These are phyloP conservation scores for Perizoma affinitatum DNA, from an alignment of 2,888 invertebrate genomes.

Conservation along the genomic window DNA sequence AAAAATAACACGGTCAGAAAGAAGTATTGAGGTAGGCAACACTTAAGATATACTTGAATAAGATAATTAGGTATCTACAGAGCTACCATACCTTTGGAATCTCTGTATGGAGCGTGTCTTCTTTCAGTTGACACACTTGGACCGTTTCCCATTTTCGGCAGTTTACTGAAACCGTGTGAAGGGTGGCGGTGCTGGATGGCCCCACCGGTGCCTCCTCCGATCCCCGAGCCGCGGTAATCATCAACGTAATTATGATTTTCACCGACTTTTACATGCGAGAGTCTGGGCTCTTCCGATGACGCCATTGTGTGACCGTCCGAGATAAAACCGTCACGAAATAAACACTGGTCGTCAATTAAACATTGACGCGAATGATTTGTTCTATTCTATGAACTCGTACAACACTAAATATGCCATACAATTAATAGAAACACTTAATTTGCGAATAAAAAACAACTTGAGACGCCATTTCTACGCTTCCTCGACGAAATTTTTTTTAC, in stretches of 20 bases:
- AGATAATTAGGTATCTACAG: slow-evolving; percentile 19
- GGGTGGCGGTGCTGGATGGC: slow-evolving; percentile 73
- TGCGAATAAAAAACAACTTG: slow-evolving; percentile 79
- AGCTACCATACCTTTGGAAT: slow-evolving; percentile 67
- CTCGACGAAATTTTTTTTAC: slow-evolving; percentile 44
- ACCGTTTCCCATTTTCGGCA: slow-evolving; percentile 75
- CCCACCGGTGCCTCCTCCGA: slow-evolving; percentile 71
- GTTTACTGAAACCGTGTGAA: slow-evolving; percentile 74
- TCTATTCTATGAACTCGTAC: slow-evolving; percentile 53
- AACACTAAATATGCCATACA: slow-evolving; percentile 52
- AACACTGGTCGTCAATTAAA: slow-evolving; percentile 66
- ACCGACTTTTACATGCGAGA: slow-evolving; percentile 76
- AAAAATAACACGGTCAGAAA: slow-evolving; percentile 50
- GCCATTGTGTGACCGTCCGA: slow-evolving; percentile 77
- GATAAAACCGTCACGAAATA: slow-evolving; percentile 61
- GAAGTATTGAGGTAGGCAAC: slow-evolving; percentile 12
- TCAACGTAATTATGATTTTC: slow-evolving; percentile 68
- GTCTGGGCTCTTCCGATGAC: slow-evolving; percentile 75
- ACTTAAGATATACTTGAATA: slow-evolving; percentile 7
- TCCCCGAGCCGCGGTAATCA: slow-evolving; percentile 59
- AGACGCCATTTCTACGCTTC: slow-evolving; percentile 80
- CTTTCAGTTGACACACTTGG: slow-evolving; percentile 75
- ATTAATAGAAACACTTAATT: slow-evolving; percentile 72
- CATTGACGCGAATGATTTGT: slow-evolving; percentile 52
- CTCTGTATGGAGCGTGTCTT: slow-evolving; percentile 61